Conservation (phyloP, 2,113 vertebrate genomes). For the Rafetus swinhoei region DNA sequence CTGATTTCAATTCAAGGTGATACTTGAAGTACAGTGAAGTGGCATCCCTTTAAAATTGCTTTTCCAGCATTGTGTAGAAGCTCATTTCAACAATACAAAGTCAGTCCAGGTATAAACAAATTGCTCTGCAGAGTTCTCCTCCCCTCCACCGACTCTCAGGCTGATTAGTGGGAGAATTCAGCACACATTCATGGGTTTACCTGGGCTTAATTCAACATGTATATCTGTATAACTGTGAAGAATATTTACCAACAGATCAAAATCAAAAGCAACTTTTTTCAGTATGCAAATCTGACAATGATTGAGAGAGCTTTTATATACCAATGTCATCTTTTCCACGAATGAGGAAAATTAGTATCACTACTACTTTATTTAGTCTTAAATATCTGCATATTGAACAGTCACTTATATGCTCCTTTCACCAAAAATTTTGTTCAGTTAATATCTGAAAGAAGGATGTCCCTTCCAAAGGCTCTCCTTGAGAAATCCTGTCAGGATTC, state of each 20-base stretch:
- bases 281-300: neutral
- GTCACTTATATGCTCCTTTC: neutral
- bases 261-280: neutral
- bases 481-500: neutral
- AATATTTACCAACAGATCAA: neutral
- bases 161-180: neutral
- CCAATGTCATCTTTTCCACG: neutral
- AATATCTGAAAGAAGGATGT: neutral
- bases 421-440: neutral
- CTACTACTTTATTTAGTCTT: neutral
- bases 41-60: neutral
- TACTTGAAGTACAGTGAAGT: neutral
- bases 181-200: neutral
- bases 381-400: neutral
- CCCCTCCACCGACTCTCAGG: neutral
- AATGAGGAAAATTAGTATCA: neutral
- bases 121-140: neutral
- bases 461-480: neutral
- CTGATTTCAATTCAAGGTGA: accelerated
- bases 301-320: neutral
- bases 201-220: neutral
- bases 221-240: neutral
- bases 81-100: neutral
- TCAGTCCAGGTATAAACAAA: neutral
- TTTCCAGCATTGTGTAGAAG: neutral